Evolutionary conservation across 2,888 invertebrate species (phyloP).

Genomic region (Marronus borbonicus): DNA sequence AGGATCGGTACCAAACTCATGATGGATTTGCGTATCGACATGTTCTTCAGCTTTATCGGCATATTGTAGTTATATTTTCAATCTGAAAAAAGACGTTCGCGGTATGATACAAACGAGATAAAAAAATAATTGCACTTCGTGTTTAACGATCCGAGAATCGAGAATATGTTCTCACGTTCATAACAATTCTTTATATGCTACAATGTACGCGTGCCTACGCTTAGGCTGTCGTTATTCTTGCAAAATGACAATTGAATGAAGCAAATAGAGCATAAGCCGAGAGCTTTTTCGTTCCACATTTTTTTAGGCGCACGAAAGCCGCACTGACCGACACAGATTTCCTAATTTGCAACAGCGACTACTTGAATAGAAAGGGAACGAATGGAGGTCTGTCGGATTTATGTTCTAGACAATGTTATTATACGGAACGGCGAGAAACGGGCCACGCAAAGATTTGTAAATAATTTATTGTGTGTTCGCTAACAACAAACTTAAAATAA

Average conservation of each 20-base stretch:
- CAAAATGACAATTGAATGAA: slow-evolving; percentile 17
- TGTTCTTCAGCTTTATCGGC: slow-evolving; percentile 20
- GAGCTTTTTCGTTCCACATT: slow-evolving; percentile 15
- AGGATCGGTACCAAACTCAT: slow-evolving; percentile 69
- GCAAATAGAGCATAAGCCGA: slow-evolving; percentile 19
- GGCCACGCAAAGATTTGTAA: too few species aligned
- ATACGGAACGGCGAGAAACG: too few species aligned
- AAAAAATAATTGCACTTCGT: neutral
- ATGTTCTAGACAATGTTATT: neutral
- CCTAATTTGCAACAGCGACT: neutral
- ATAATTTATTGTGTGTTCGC: neutral
- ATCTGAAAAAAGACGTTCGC: neutral
- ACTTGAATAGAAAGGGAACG: slow-evolving; percentile 16
- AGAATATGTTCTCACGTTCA: neutral
- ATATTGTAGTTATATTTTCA: neutral
- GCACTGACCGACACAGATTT: slow-evolving; percentile 9
- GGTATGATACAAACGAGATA: neutral
- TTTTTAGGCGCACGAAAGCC: slow-evolving; percentile 2
- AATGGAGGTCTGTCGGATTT: slow-evolving; percentile 19
- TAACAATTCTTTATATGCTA: too few species aligned
- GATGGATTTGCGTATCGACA: slow-evolving; percentile 24
- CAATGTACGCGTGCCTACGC: neutral
- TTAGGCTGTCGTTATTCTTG: neutral
- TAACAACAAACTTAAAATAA: too few species aligned
- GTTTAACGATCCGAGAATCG: neutral